Evolutionary conservation across 2,113 vertebrate genomes (phyloP).

Genomic region (Antidorcas marsupialis): DNA sequence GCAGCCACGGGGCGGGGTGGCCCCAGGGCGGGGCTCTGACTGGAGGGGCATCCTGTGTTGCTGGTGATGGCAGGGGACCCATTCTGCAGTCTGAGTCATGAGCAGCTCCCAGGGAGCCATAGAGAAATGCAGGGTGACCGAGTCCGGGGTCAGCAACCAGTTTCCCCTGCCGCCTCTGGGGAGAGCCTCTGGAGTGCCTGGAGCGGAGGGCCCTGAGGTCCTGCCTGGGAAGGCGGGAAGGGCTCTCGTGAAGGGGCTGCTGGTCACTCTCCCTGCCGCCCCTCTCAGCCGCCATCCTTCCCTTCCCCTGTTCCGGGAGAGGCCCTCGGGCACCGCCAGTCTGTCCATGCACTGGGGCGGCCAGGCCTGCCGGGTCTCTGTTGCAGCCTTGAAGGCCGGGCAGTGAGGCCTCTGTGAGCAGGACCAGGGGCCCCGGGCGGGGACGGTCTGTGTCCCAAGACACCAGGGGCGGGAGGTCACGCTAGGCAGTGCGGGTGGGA

Average conservation of each 20-base stretch:
- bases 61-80: neutral
- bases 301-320: fast-evolving
- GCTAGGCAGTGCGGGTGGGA: fast-evolving
- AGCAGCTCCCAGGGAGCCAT: neutral
- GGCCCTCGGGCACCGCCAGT: neutral
- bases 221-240: fast-evolving
- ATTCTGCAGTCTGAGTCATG: fast-evolving
- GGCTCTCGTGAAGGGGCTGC: neutral
- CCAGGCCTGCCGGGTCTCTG: neutral
- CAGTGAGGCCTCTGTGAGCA: neutral
- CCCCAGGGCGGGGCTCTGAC: fast-evolving
- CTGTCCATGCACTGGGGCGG: neutral
- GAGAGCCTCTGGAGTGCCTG: neutral
- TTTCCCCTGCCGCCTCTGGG: neutral
- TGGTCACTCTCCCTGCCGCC: neutral
- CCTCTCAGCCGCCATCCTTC: neutral
- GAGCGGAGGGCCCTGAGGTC: neutral
- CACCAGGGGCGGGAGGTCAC: neutral
- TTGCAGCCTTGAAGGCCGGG: fast-evolving
- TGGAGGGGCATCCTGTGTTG: neutral
- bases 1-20: neutral
- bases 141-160: neutral
- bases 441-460: too few relatives aligned
- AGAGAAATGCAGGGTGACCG: neutral
- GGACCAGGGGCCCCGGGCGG: too few relatives aligned